These are phyloP conservation scores for Heliconius hewitsoni DNA, from an alignment of 1,140 invertebrate species.

Conservation along the genomic window DNA sequence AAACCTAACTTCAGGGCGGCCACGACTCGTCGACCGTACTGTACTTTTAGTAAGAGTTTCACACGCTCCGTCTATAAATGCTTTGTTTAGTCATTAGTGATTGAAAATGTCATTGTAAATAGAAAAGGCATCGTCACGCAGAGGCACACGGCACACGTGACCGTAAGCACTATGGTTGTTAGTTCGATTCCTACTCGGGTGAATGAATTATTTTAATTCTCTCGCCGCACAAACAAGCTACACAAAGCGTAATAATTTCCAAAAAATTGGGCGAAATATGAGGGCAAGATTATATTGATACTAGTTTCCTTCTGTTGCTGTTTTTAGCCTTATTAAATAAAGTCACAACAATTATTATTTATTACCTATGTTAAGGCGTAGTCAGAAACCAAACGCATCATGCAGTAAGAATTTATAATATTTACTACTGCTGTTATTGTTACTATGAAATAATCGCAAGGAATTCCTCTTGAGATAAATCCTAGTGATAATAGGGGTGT, in stretches of 20 bases:
- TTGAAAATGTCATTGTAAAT: background rate
- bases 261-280: too few species aligned
- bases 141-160: too few species aligned
- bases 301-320: too few species aligned
- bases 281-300: too few species aligned
- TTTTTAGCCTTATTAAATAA: too few species aligned
- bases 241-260: too few species aligned
- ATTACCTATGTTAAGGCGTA: background rate
- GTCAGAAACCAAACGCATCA: background rate
- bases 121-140: too few species aligned
- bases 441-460: background rate
- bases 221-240: too few species aligned
- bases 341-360: too few species aligned
- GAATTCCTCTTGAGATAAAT: background rate
- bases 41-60: background rate
- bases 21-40: too few species aligned
- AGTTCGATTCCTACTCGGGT: background rate
- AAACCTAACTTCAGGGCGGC: too few species aligned
- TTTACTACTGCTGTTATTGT: background rate
- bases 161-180: background rate
- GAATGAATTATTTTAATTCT: background rate
- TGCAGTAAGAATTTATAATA: background rate
- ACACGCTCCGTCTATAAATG: background rate
- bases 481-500: background rate
- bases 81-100: background rate